Conservation (phyloP, 1,140 invertebrate species). For the Pogonognathellus flavescens region DNA sequence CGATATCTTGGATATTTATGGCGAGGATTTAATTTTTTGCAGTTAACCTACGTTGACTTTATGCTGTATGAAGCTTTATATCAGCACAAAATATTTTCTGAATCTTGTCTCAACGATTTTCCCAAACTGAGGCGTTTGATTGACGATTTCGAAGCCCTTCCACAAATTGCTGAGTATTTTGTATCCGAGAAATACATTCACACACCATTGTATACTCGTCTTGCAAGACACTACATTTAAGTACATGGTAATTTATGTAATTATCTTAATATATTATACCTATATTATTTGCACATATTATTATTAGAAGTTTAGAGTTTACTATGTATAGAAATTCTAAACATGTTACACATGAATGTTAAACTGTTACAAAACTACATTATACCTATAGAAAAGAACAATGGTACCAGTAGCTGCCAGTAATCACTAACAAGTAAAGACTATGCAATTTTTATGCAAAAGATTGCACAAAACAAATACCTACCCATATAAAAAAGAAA, state of each 20-base stretch:
- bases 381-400: too few relatives aligned
- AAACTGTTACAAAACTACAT: too few relatives aligned
- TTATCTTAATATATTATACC: too few relatives aligned
- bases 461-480: too few relatives aligned
- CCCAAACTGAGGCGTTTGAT: slow-evolving; percentile 70
- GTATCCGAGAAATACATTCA: slow-evolving; percentile 68
- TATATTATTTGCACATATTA: too few relatives aligned
- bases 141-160: slow-evolving; percentile 69
- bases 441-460: too few relatives aligned
- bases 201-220: slow-evolving; percentile 68
- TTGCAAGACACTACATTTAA: slow-evolving; percentile 66
- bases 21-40: slow-evolving; percentile 19
- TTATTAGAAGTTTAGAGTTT: too few relatives aligned
- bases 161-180: slow-evolving; percentile 69
- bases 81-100: slow-evolving; percentile 69
- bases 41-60: slow-evolving; percentile 73
- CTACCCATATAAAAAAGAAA: too few relatives aligned
- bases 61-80: slow-evolving; percentile 72
- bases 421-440: too few relatives aligned
- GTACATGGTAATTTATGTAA: not conserved
- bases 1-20: not conserved
- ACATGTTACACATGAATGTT: too few relatives aligned
- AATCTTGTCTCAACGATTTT: slow-evolving; percentile 69
- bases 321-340: too few relatives aligned
- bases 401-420: too few relatives aligned